Conservation (phyloP, 2,888 invertebrate species). For the Nemotelus nigrinus region DNA sequence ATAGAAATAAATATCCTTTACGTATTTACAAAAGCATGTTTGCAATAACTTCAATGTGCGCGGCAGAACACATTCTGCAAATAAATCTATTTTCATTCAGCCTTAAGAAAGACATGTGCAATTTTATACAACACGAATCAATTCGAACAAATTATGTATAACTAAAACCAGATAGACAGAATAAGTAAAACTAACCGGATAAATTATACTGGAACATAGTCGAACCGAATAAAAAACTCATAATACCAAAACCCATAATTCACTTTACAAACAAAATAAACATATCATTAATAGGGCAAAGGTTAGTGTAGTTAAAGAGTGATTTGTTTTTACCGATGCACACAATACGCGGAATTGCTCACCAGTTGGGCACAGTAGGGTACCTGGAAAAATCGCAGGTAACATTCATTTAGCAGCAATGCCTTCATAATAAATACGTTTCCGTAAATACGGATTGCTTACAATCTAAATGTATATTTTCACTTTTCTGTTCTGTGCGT, state of each 20-base stretch:
- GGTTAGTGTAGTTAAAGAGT: constrained; percentile 67
- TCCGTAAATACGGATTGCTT: neutral
- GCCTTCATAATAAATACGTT: constrained; percentile 40
- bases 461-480: constrained; percentile 8
- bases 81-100: constrained; percentile 40
- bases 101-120: constrained; percentile 35
- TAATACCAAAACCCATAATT: constrained; percentile 18
- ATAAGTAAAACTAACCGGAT: neutral
- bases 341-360: constrained; percentile 95
- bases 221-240: constrained; percentile 7
- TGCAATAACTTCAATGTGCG: constrained; percentile 37
- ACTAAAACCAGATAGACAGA: constrained; percentile 27
- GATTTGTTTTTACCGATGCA: constrained; percentile 91
- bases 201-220: constrained; percentile 1
- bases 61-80: constrained; percentile 39
- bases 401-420: constrained; percentile 47
- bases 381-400: constrained; percentile 71
- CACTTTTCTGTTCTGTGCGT: constrained; percentile 4
- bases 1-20: constrained; percentile 29
- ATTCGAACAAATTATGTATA: constrained; percentile 21
- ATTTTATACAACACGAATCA: constrained; percentile 30
- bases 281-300: constrained; percentile 44
- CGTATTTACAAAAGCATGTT: constrained; percentile 38
- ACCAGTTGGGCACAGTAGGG: constrained; percentile 93
- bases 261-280: constrained; percentile 26